Percentiles rank a stretch among this genome's conserved stretches.
Conservation (phyloP, 2,797 vertebrate genomes). For the Bradypodion ventrale region DNA sequence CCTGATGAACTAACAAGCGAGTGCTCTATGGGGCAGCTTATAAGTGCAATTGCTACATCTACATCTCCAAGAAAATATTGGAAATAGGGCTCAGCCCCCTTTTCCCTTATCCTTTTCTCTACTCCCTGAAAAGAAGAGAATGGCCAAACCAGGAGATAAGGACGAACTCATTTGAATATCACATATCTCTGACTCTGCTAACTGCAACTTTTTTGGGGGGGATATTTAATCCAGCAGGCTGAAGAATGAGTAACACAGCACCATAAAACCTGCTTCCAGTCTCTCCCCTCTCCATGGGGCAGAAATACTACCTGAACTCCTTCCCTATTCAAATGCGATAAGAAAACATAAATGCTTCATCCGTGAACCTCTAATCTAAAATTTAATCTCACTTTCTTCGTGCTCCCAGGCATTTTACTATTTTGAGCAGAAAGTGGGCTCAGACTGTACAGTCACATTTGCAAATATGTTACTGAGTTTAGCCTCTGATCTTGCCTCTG, state of each 20-base stretch:
- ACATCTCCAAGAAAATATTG: background rate
- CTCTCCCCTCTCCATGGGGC: background rate
- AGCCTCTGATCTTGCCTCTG: slow-evolving; percentile 1
- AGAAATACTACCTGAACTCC: background rate
- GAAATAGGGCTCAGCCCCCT: background rate
- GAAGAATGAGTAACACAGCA: too few species aligned
- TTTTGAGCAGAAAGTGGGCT: slow-evolving; percentile 1
- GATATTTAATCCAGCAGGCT: background rate
- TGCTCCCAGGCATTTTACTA: background rate
- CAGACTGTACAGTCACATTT: slow-evolving; percentile 14
- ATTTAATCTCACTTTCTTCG: background rate
- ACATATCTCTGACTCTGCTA: background rate
- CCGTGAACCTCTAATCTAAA: slow-evolving; percentile 8
- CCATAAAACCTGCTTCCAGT: background rate
- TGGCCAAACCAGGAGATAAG: background rate
- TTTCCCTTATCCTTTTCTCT: background rate
- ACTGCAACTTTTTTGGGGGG: background rate
- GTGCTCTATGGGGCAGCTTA: too few species aligned
- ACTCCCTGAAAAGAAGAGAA: background rate
- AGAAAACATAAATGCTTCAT: background rate
- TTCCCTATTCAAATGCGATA: background rate
- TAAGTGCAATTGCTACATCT: too few species aligned
- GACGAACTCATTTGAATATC: background rate
- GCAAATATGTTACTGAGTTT: slow-evolving; percentile 12
- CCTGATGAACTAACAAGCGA: too few species aligned